A percentile compares a stretch with the other conserved stretches of the same genome.
These are phyloP conservation scores for Streptopelia turtur DNA, from an alignment of 2,797 vertebrate species.

Conservation along the genomic window DNA sequence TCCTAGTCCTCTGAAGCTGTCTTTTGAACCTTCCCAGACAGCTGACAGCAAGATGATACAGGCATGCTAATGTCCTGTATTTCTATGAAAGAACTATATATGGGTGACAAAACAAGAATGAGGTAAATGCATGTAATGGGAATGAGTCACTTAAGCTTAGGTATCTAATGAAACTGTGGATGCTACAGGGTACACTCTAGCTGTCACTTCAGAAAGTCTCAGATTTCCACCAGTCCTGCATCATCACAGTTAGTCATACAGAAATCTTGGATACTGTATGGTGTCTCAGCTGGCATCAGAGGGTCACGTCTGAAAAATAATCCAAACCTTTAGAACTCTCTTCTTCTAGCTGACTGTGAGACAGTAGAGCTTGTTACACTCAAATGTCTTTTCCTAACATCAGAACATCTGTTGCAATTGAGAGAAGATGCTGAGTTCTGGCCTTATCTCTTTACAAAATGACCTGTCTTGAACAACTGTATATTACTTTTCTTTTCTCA, in stretches of 20 bases:
- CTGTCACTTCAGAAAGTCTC: not conserved
- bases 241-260: not conserved
- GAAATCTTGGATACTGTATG: not conserved
- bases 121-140: not conserved
- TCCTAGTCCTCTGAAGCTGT: not conserved
- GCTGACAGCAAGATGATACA: not conserved
- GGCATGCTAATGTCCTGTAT: not conserved
- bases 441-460: slow-evolving; percentile 47
- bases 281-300: not conserved
- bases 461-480: slow-evolving; percentile 59
- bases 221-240: not conserved
- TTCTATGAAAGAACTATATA: not conserved
- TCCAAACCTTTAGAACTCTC: not conserved
- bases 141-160: not conserved
- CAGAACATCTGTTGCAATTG: slow-evolving; percentile 45
- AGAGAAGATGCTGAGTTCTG: slow-evolving; percentile 40
- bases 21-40: not conserved
- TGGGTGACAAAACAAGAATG: not conserved
- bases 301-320: not conserved
- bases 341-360: not conserved
- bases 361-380: not conserved
- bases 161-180: not conserved
- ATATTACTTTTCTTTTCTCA: slow-evolving; percentile 57
- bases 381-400: not conserved
- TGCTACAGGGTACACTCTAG: not conserved